These are phyloP conservation scores for Trochalopteron elliotii DNA, from an alignment of 2,113 vertebrate species.

Conservation along the genomic window DNA sequence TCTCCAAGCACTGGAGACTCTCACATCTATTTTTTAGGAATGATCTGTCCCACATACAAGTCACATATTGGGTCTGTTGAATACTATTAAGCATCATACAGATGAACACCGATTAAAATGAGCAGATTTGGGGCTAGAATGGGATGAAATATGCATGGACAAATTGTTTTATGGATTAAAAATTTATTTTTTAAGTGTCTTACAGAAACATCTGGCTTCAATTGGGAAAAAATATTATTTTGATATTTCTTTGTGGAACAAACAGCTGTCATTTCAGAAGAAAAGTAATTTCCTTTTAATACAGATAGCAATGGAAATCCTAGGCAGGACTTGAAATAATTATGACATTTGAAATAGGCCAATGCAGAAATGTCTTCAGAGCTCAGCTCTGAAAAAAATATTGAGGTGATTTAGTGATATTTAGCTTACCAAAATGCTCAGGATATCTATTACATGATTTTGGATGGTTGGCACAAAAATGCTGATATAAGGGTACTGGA, in stretches of 20 bases:
- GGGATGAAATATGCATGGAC: slow-evolving; percentile 11
- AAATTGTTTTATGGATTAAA: slow-evolving; percentile 59
- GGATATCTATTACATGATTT: neutral
- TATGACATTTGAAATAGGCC: neutral
- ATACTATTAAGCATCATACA: neutral
- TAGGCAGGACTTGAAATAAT: neutral
- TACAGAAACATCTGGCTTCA: slow-evolving; percentile 42
- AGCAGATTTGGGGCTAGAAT: slow-evolving; percentile 37
- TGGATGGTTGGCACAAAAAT: neutral
- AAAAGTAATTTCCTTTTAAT: neutral
- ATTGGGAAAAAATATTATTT: neutral
- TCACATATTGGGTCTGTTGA: neutral
- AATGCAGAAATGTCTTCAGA: neutral
- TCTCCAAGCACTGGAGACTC: neutral
- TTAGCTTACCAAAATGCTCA: neutral
- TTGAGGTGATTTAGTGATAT: neutral
- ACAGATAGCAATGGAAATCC: neutral
- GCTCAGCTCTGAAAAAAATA: neutral
- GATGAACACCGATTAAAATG: slow-evolving; percentile 49
- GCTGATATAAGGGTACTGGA: too few relatives aligned
- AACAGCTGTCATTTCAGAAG: neutral
- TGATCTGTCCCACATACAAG: slow-evolving; percentile 19
- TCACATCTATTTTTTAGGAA: neutral
- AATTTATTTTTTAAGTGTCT: slow-evolving; percentile 33
- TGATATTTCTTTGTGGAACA: neutral